Conservation (phyloP, 2,888 invertebrate genomes). For the Caenorhabditis parvicauda region DNA sequence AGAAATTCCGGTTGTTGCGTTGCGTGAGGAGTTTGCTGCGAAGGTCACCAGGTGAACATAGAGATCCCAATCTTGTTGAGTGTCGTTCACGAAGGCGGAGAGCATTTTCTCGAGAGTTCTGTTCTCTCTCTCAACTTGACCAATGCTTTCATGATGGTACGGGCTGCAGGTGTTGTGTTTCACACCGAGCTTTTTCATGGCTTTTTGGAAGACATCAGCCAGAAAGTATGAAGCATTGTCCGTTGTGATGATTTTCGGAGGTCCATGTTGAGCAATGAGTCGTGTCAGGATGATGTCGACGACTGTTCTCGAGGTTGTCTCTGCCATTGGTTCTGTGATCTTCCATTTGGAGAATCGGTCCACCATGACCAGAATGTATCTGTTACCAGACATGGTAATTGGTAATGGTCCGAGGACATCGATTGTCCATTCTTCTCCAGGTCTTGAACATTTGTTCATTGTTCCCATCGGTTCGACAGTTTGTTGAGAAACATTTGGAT, state of each 20-base stretch:
- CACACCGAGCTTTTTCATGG: not conserved
- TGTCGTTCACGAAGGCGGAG: not conserved
- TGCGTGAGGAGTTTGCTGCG: not conserved
- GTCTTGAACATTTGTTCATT: not conserved
- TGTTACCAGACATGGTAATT: constrained; percentile 7
- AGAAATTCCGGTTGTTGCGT: not conserved
- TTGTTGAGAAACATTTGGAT: constrained; percentile 8
- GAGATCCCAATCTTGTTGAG: constrained; percentile 7
- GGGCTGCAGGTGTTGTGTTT: not conserved
- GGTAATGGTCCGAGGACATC: constrained; percentile 18
- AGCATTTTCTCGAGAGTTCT: constrained; percentile 5
- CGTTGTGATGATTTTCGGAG: constrained; percentile 6
- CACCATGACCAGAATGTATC: constrained; percentile 7
- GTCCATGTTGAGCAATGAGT: constrained; percentile 3
- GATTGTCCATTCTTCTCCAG: constrained; percentile 11
- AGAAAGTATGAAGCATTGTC: constrained; percentile 6
- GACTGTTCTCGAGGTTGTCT: constrained; percentile 8
- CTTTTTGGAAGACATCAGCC: not conserved
- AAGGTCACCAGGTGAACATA: not conserved
- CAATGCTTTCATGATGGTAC: constrained; percentile 8
- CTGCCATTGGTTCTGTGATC: constrained; percentile 6
- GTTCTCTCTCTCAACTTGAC: constrained; percentile 1
- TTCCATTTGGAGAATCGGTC: constrained; percentile 19
- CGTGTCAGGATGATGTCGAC: constrained; percentile 10
- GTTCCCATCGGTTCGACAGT: constrained; percentile 10